A percentile compares a stretch with the other conserved stretches of the same genome.
Evolutionary conservation across 2,797 vertebrate species (phyloP).

Genomic region (Coregonus sp.): DNA sequence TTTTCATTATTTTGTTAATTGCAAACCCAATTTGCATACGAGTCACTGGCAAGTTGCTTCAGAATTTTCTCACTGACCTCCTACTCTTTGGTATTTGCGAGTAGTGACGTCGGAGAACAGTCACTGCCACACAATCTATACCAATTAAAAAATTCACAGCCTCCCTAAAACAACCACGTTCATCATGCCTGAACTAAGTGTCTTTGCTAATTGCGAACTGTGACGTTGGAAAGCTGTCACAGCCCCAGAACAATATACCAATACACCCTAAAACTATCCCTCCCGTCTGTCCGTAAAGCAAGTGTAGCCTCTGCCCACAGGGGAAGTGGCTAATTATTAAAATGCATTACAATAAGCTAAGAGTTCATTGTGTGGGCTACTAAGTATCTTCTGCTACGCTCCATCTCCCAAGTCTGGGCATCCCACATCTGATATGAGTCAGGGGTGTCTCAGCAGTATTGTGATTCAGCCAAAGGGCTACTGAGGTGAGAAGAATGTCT

Average conservation of each 20-base stretch:
- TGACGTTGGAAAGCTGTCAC: background rate
- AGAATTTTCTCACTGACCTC: constrained; percentile 28
- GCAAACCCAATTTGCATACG: constrained; percentile 37
- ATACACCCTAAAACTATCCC: background rate
- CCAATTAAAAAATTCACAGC: constrained; percentile 14
- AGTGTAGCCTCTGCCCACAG: constrained; percentile 20
- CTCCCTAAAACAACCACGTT: background rate
- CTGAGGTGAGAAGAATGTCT: background rate
- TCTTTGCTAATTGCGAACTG: background rate
- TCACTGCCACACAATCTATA: background rate
- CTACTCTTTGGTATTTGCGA: background rate
- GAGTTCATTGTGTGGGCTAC: constrained; percentile 57
- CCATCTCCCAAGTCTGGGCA: constrained; percentile 46
- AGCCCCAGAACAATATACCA: background rate
- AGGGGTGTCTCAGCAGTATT: constrained; percentile 49
- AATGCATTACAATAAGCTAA: constrained; percentile 53
- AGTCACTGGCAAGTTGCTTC: constrained; percentile 31
- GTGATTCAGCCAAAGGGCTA: background rate
- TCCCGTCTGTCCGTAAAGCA: constrained; percentile 34
- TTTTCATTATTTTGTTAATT: background rate
- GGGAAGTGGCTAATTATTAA: constrained; percentile 51
- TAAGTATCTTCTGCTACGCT: constrained; percentile 41
- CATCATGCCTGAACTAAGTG: background rate
- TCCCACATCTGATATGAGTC: constrained; percentile 62
- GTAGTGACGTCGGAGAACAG: background rate